Base-by-base conservation (phyloP, 2,113 vertebrate genomes). In the Argyrosomus japonicus region DNA sequence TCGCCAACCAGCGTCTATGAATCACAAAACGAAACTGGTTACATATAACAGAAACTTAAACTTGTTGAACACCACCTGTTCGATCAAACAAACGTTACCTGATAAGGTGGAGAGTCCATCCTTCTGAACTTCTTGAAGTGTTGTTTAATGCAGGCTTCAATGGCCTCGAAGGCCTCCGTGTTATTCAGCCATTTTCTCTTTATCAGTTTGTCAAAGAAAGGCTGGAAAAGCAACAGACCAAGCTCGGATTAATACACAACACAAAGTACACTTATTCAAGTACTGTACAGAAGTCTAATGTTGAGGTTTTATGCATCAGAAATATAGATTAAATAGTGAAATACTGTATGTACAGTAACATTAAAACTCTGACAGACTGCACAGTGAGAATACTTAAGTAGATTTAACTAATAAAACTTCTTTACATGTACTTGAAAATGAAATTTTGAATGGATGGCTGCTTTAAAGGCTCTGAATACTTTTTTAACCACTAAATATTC, bases 101-200 rank as follows among this genome's bases (percentile, higher is more conserved):
- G 97, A 93, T 98, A 98, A 0, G 97, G 97, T 32, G 97, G 96
- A 0, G 93, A 88, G 86, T 95, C 96, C 94, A 99, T 97, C 29
- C 94, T 91, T 27, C 93, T 93, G 69, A 98, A 96, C 9, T 95
- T 96, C 87, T 96, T 96, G 68, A 96, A 95, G 65, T 97, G 96
- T 12, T 95, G 93, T 68, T 95, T 96, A 69, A 97, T 93, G 56
- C 93, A 90, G 18, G 92, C 86, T 90, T 97, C 95, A 68, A 99
- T 97, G 86, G 95, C 84, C 19, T 97, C 96, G 67, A 97, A 97
- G 25, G 96, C 94, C 14, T 97, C 96, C 0, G 96, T 93, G 93
- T 96, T 97, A 79, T 90, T 96, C 81, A 98, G 57, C 97, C 97
- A 99, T 81, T 97, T 97, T 79, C 96, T 93, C 83, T 96, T 96